Evolutionary conservation across 1,140 invertebrate species (phyloP).

Genomic region (Drosophila funebris): DNA sequence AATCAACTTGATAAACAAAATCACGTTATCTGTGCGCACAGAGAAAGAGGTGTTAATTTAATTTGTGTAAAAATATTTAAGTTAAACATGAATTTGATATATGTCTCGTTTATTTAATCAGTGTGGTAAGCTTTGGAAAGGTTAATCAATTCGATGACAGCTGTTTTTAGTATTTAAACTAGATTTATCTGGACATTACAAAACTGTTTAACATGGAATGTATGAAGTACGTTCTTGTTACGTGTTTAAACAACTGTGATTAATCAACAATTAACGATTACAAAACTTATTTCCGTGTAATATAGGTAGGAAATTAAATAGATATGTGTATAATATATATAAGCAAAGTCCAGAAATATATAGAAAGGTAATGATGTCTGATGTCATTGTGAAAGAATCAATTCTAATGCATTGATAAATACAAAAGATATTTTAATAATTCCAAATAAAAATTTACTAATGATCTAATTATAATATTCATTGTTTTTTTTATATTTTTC

Average conservation of each 20-base stretch:
- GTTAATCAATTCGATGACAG: background rate
- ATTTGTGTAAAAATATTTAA: slow-evolving; percentile 16
- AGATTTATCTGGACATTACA: background rate
- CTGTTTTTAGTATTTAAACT: background rate
- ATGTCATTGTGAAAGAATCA: too few species aligned
- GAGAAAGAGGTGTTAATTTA: slow-evolving; percentile 16
- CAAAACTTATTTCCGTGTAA: background rate
- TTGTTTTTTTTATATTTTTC: too few species aligned
- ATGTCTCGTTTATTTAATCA: slow-evolving; percentile 11
- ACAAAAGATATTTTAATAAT: background rate
- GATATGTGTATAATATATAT: too few species aligned
- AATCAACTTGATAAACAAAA: slow-evolving; percentile 24
- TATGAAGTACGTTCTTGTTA: background rate
- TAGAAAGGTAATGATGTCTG: too few species aligned
- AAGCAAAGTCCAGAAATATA: too few species aligned
- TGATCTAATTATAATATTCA: too few species aligned
- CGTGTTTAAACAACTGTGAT: slow-evolving; percentile 16
- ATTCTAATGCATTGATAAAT: too few species aligned
- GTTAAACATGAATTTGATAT: slow-evolving; percentile 1
- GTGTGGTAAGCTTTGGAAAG: background rate
- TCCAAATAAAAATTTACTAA: background rate
- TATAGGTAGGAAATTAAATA: background rate
- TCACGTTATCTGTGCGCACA: slow-evolving; percentile 26
- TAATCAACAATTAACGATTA: background rate
- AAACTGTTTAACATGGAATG: background rate